Evolutionary conservation across 2,888 invertebrate species (phyloP).

Genomic region (Tachina fera): DNA sequence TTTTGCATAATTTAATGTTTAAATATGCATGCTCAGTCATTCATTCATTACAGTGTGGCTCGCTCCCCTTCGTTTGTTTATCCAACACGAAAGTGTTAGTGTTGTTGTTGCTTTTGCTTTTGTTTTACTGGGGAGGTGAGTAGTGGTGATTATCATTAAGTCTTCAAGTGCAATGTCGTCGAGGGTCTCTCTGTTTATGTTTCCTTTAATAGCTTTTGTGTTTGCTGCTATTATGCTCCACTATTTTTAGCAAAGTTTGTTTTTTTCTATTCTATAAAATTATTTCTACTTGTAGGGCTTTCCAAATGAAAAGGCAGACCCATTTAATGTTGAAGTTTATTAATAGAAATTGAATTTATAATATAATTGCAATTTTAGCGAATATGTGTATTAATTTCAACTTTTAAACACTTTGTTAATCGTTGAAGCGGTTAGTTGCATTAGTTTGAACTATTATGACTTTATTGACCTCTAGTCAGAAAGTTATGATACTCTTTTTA

Average conservation of each 20-base stretch:
- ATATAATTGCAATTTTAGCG: slow-evolving; percentile 18
- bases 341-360: slow-evolving; percentile 35
- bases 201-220: slow-evolving; percentile 23
- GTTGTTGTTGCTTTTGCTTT: not conserved
- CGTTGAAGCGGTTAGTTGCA: no score
- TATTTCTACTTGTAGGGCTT: slow-evolving; percentile 37
- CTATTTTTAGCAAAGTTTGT: slow-evolving; percentile 30
- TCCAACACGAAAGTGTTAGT: not conserved
- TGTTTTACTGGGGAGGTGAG: slow-evolving; percentile 4
- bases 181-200: slow-evolving; percentile 9
- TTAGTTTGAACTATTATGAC: no score
- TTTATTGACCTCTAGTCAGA: no score
- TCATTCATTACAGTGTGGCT: slow-evolving; percentile 36
- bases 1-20: slow-evolving; percentile 59
- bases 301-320: slow-evolving; percentile 41
- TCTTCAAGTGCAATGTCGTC: slow-evolving; percentile 60
- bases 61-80: slow-evolving; percentile 30
- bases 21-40: slow-evolving; percentile 58
- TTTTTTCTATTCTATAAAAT: not conserved
- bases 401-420: no score
- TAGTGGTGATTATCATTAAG: slow-evolving; percentile 38
- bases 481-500: no score
- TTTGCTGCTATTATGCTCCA: slow-evolving; percentile 20
- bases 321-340: not conserved
- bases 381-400: not conserved